Conservation (phyloP, 2,888 invertebrate species). For the Lymantria monacha region DNA sequence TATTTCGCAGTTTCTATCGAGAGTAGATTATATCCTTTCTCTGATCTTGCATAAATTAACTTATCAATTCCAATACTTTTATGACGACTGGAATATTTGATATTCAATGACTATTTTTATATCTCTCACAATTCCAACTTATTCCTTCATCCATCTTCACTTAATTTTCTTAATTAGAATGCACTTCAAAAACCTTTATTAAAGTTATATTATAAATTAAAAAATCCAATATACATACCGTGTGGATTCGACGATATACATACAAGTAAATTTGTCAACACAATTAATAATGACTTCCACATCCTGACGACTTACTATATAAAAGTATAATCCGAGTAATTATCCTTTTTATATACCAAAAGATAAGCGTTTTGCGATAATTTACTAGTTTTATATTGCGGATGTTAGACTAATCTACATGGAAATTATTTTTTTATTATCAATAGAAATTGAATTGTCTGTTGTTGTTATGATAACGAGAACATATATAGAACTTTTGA, state of each 20-base stretch:
- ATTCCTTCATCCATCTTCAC: too few species aligned
- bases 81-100: too few species aligned
- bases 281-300: slow-evolving; percentile 22
- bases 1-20: too few species aligned
- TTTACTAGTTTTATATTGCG: slow-evolving; percentile 13
- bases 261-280: slow-evolving; percentile 13
- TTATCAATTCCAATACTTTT: too few species aligned
- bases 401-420: slow-evolving; percentile 4
- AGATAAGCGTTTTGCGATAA: not conserved
- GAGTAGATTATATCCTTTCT: too few species aligned
- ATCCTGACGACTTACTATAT: slow-evolving; percentile 8
- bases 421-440: slow-evolving; percentile 9
- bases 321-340: not conserved
- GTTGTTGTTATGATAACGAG: too few species aligned
- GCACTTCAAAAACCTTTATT: too few species aligned
- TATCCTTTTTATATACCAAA: slow-evolving; percentile 16
- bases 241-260: not conserved
- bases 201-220: not conserved
- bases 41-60: too few species aligned
- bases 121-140: too few species aligned
- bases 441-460: not conserved
- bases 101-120: too few species aligned
- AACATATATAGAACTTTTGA: too few species aligned
- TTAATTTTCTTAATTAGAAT: too few species aligned
- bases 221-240: slow-evolving; percentile 9